phyloP scores from a whole-genome alignment of 2,888 invertebrate species.

The Tipula helvola region DNA sequence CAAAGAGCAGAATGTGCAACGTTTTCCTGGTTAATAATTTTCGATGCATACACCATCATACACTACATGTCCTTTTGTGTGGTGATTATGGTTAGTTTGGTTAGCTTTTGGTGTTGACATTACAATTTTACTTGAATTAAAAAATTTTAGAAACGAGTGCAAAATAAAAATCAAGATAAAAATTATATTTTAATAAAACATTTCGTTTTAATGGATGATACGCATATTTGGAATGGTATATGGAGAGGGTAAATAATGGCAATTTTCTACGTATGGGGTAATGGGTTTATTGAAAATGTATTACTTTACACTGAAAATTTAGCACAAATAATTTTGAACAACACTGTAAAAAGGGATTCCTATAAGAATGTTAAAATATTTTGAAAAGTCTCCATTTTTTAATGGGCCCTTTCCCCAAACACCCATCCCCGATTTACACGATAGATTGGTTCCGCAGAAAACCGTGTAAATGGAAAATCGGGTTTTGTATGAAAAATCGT shows the following conservation, averaged over 20 bases:
- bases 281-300: background rate
- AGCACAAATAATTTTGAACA: too few relatives aligned
- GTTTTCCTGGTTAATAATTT: background rate
- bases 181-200: background rate
- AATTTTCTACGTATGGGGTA: background rate
- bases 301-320: background rate
- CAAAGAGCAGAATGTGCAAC: background rate
- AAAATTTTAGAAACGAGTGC: background rate
- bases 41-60: background rate
- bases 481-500: too few relatives aligned
- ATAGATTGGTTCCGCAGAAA: too few relatives aligned
- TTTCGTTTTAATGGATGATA: background rate
- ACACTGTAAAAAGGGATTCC: too few relatives aligned
- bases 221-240: background rate
- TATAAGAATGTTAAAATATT: too few relatives aligned
- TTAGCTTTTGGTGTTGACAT: background rate
- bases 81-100: background rate
- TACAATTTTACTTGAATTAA: background rate
- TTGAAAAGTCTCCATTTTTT: too few relatives aligned
- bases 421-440: too few relatives aligned
- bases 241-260: background rate
- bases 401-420: too few relatives aligned
- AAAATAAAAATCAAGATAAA: background rate
- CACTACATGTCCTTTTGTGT: background rate
- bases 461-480: too few relatives aligned